Conservation (phyloP, 1,140 invertebrate species). For the Atta texana region DNA sequence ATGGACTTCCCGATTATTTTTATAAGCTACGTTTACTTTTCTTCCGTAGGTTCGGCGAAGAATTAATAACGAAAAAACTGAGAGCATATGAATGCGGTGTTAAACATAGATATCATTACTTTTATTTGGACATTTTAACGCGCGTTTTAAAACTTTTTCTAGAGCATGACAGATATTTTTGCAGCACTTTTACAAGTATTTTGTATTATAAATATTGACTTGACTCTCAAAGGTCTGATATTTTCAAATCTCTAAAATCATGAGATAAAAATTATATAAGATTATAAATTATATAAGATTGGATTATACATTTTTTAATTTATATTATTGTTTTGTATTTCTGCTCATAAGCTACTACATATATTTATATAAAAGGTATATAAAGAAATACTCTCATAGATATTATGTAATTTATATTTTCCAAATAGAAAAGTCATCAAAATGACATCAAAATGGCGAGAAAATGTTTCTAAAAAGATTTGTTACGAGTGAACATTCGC, state of each 20-base stretch:
- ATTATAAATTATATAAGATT: too few species aligned
- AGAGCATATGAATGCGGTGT: neutral
- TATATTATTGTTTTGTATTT: too few species aligned
- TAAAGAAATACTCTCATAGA: neutral
- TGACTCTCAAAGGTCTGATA: neutral
- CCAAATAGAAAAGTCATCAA: too few species aligned
- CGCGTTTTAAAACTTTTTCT: neutral
- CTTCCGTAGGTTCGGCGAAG: neutral
- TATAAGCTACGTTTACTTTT: neutral
- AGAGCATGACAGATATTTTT: neutral
- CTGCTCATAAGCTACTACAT: too few species aligned
- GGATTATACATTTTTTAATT: too few species aligned
- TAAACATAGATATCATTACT: neutral
- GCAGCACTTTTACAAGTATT: neutral
- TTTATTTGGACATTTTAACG: neutral
- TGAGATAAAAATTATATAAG: neutral
- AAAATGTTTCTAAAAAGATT: too few species aligned
- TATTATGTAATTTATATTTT: too few species aligned
- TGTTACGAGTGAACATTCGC: too few species aligned
- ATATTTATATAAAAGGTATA: too few species aligned
- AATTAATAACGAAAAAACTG: neutral
- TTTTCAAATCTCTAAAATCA: neutral
- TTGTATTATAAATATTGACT: neutral
- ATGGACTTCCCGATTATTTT: conserved; percentile 43
- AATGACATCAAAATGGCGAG: too few species aligned